A percentile compares a stretch with the other conserved stretches of the same genome.
phyloP scores from a whole-genome alignment of 2,113 vertebrate genomes.

The Mionectes macconnelli region DNA sequence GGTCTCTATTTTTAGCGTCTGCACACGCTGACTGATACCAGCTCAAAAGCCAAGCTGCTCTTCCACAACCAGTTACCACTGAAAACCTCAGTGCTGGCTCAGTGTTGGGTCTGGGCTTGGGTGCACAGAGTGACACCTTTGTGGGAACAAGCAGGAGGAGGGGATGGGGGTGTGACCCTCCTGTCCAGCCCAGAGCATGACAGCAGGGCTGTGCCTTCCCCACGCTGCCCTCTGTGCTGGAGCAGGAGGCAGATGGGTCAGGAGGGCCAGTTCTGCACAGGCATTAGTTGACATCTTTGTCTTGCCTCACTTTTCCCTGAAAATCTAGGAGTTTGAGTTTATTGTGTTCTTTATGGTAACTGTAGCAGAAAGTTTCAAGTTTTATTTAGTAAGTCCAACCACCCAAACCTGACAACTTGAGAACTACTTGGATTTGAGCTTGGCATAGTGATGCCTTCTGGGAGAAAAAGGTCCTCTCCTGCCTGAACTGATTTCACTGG shows the following conservation, averaged over 20 bases:
- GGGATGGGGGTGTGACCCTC: background rate
- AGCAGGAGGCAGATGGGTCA: background rate
- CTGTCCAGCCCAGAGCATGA: background rate
- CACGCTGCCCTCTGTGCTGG: accelerated
- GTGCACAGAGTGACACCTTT: background rate
- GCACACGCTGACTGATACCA: constrained; percentile 36
- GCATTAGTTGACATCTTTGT: accelerated
- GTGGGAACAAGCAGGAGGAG: background rate
- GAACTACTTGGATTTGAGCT: background rate
- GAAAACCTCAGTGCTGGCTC: accelerated
- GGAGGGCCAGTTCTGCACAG: background rate
- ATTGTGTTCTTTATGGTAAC: background rate
- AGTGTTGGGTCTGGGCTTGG: background rate
- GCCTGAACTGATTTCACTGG: background rate
- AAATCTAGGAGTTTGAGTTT: background rate
- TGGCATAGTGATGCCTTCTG: background rate
- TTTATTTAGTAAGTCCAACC: background rate
- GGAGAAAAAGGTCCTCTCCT: background rate
- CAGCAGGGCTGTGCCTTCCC: background rate
- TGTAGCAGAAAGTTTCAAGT: background rate
- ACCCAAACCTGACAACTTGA: background rate
- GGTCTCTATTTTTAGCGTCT: constrained; percentile 66
- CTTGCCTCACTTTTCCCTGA: background rate
- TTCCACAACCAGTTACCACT: background rate
- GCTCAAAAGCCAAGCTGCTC: background rate